A percentile compares a stretch with the other conserved stretches of the same genome.
Evolutionary conservation across 2,113 vertebrate species (phyloP).

Genomic region (Bujurquina vittata): DNA sequence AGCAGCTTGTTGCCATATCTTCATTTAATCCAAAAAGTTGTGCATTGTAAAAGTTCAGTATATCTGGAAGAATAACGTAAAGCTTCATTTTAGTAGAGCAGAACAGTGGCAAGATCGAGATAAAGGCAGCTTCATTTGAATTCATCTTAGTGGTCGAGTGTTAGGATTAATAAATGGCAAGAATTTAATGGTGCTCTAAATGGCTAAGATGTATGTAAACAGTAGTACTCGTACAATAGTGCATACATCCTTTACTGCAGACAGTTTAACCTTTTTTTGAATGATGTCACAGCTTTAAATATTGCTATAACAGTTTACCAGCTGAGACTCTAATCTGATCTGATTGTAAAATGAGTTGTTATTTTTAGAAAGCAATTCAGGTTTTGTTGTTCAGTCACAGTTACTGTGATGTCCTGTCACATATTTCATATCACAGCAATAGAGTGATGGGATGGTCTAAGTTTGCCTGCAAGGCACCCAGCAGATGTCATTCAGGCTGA

Average conservation of each 20-base stretch:
- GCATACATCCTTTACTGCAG: not conserved
- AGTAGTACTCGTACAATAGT: not conserved
- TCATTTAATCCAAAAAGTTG: not conserved
- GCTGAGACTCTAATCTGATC: not conserved
- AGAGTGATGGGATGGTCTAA: not conserved
- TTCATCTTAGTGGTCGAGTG: not conserved
- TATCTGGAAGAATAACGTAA: slow-evolving; percentile 20
- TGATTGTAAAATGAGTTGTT: not conserved
- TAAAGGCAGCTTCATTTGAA: slow-evolving; percentile 39
- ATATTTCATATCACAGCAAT: not conserved
- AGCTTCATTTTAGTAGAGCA: slow-evolving; percentile 34
- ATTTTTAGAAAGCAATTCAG: slow-evolving; percentile 1
- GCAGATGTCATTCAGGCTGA: not conserved
- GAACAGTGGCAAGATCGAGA: slow-evolving; percentile 24
- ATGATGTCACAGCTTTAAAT: not conserved
- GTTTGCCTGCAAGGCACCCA: not conserved
- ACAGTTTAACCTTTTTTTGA: not conserved
- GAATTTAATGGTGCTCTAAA: not conserved
- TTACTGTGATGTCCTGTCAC: not conserved
- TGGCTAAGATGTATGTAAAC: not conserved
- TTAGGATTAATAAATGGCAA: not conserved
- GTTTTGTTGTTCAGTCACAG: not conserved
- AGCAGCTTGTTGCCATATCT: not conserved
- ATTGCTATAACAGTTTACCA: not conserved
- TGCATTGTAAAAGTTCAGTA: not conserved